Evolutionary conservation across 2,888 invertebrate species (phyloP).

Genomic region (Andrena praecox): DNA sequence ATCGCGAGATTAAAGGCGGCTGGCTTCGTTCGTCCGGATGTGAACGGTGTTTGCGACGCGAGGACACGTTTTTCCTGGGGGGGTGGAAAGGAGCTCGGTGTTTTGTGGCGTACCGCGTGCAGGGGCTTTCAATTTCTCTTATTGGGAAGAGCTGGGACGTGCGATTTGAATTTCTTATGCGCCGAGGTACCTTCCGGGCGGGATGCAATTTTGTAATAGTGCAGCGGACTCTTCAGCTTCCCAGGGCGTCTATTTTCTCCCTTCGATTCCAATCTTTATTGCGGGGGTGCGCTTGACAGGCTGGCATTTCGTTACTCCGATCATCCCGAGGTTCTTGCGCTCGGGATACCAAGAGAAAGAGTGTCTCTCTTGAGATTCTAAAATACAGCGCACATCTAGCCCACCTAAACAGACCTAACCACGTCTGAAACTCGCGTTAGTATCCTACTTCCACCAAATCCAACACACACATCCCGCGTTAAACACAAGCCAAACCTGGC

Average conservation of each 20-base stretch:
- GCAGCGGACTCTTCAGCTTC: background rate
- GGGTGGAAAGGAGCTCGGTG: conserved; percentile 2
- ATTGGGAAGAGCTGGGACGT: background rate
- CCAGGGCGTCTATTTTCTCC: background rate
- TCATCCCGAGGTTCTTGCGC: too few relatives aligned
- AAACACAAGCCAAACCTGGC: too few relatives aligned
- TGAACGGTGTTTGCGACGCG: conserved; percentile 18
- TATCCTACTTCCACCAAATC: too few relatives aligned
- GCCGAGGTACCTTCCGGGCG: background rate
- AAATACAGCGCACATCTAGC: too few relatives aligned
- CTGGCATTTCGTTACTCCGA: too few relatives aligned
- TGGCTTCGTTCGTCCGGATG: conserved; percentile 21
- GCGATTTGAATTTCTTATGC: background rate
- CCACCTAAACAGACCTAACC: too few relatives aligned
- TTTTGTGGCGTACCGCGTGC: background rate
- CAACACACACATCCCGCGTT: too few relatives aligned
- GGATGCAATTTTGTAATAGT: background rate
- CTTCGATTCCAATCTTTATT: too few relatives aligned
- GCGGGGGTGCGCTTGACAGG: too few relatives aligned
- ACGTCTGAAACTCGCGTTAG: too few relatives aligned
- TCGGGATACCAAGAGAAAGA: too few relatives aligned
- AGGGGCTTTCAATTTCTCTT: conserved; percentile 31
- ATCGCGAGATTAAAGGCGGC: conserved; percentile 35
- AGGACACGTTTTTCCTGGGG: conserved; percentile 3
- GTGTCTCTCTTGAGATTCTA: too few relatives aligned